A percentile compares a stretch with the other conserved stretches of the same genome.
phyloP scores from a whole-genome alignment of 2,888 invertebrate species.

The Danaus chrysippus region DNA sequence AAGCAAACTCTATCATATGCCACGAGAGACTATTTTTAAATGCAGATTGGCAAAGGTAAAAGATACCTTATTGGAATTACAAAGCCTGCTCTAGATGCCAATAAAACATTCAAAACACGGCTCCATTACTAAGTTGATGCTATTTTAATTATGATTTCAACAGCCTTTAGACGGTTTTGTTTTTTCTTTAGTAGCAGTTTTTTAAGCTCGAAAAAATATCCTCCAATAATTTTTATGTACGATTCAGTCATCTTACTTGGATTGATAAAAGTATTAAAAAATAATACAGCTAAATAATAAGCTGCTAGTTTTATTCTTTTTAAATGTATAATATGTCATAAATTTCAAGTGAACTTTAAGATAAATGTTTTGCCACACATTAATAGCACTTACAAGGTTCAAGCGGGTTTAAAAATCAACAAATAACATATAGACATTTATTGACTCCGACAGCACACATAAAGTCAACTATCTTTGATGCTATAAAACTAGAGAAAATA shows the following conservation, averaged over 20 bases:
- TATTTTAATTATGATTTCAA: slow-evolving; percentile 30
- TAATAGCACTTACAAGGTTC: too few species aligned
- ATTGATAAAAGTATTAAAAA: too few species aligned
- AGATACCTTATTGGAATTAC: slow-evolving; percentile 55
- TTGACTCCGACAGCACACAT: too few species aligned
- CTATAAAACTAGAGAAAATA: too few species aligned
- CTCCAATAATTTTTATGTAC: neutral
- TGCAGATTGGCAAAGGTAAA: slow-evolving; percentile 13
- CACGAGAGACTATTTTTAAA: slow-evolving; percentile 8
- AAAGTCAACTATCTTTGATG: too few species aligned
- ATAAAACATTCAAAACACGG: slow-evolving; percentile 62
- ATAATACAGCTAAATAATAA: too few species aligned
- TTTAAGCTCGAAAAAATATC: neutral
- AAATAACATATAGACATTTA: too few species aligned
- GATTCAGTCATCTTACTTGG: neutral
- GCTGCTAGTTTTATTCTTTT: too few species aligned
- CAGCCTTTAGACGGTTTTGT: slow-evolving; percentile 7
- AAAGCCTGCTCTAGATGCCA: slow-evolving; percentile 51
- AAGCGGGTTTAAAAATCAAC: too few species aligned
- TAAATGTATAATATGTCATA: too few species aligned
- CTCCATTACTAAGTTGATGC: slow-evolving; percentile 48
- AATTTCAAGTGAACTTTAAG: too few species aligned
- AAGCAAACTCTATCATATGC: slow-evolving; percentile 1
- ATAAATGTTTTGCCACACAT: too few species aligned
- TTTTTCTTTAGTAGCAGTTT: neutral